These are phyloP conservation scores for Cancer borealis DNA, from an alignment of 2,888 invertebrate species.

Conservation along the genomic window DNA sequence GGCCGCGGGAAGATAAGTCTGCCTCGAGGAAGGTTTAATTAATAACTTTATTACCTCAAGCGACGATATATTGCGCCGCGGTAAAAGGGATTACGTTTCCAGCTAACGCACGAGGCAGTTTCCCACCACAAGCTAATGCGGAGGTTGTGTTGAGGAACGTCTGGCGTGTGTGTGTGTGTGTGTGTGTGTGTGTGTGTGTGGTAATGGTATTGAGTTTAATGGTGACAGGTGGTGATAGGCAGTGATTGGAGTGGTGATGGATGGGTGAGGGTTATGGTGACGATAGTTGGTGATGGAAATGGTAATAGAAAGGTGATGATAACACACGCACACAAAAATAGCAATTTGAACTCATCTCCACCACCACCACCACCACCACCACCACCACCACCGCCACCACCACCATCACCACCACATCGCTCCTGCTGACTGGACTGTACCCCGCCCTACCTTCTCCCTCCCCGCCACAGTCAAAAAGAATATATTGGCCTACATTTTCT, in stretches of 20 bases:
- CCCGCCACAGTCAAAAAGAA: background rate
- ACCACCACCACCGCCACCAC: background rate
- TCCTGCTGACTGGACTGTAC: too few relatives aligned
- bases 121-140: slow-evolving; percentile 23
- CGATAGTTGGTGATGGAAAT: background rate
- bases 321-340: background rate
- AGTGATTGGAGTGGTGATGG: background rate
- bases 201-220: background rate
- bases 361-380: background rate
- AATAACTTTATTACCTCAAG: slow-evolving; percentile 21
- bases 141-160: slow-evolving; percentile 24
- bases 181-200: background rate
- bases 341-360: background rate
- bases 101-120: background rate
- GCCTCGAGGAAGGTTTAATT: background rate
- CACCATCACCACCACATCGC: background rate
- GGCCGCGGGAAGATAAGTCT: background rate
- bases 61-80: background rate
- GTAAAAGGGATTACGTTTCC: background rate
- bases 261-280: background rate
- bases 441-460: background rate
- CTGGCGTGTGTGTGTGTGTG: background rate
- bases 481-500: background rate
- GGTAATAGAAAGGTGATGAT: background rate
- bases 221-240: background rate